Base-by-base conservation (phyloP, 2,888 invertebrate genomes). In the Leptura quadrifasciata region DNA sequence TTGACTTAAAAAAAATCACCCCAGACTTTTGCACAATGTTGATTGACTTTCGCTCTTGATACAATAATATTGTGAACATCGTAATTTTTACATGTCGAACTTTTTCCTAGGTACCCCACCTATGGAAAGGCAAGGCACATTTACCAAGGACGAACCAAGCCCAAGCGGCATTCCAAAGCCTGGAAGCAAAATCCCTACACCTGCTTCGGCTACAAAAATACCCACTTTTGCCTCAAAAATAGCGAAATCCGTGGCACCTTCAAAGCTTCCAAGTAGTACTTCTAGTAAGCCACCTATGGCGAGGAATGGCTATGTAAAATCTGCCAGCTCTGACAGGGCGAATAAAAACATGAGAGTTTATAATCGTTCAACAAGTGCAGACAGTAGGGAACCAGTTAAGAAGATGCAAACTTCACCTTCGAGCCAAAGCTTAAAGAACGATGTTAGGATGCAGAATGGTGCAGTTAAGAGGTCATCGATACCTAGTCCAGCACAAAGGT, bases 71-170 rank as follows among this genome's bases (percentile, higher is more conserved):
- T n/a, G n/a, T n/a, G n/a, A n/a, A n/a, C n/a, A n/a, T n/a, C n/a
- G n/a, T n/a, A n/a, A n/a, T n/a, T n/a, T n/a, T n/a, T n/a, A n/a
- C n/a, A n/a, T n/a, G n/a, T n/a, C n/a, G n/a, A n/a, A n/a, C n/a
- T 47, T 24, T 64, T 58, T 39, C 35, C 15, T 24, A 81, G 80
- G 77, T 61, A 76, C 91, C 0, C 86, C 91, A 70, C 91, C 92
- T 0, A 87, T 95, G 47, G 95, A 95, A 81, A 92, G 97, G 31
- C 97, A 98, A 88, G 96, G 96, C 15, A 98, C 98, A 0, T 98
- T 98, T 87, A 96, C 96, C 0, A 97, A 97, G 89, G 97, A 97
- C 83, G 95, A 96, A 67, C 72, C 83, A 15, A 76, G 65, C 21
- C 63, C 80, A 15, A 74, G 71, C 63, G 78, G 58, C 72, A 88